Base-by-base conservation (phyloP, 2,797 vertebrate genomes). In the Cossypha dichroa region DNA sequence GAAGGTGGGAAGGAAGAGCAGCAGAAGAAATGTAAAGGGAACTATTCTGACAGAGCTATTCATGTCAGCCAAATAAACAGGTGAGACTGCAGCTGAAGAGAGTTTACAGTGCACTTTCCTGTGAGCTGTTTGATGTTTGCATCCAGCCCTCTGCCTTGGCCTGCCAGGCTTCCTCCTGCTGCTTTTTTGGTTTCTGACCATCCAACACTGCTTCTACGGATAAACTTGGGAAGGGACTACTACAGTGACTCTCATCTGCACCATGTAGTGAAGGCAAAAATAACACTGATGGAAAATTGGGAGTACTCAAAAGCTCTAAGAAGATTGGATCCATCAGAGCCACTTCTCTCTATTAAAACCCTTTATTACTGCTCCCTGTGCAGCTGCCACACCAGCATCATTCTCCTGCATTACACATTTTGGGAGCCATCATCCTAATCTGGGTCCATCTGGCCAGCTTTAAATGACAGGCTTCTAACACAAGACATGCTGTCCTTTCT, bases 301-400 rank as follows among this genome's bases (percentile, higher is more conserved):
- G 64, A 83, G 55, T 26, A 66, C 56, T 26, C n/a, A 64, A 83
- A 60, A 91, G 70, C 85, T 60, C 69, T 75, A 72, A 78, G 56
- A 49, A 2, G 4, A 64, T 41, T 28, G 22, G n/a, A 63, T 54
- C 51, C 64, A 69, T 34, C 13, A 16, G 9, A 81, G 18, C 9
- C 70, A 19, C 40, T 72, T 48, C 33, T 76, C 31, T 67, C 73
- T 33, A 25, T 22, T 58, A 82, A 60, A 40, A 1, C 19, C 60
- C 41, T 69, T 55, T 15, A 64, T 59, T 28, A 6, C 41, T 12
- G 64, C 4, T 80, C 64, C 64, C 77, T 29, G 80, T 0, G 5
- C 73, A 86, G 83, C 60, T 86, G 88, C 83, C 2, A 0, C 2
- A 0, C 3, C 41, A 77, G 79, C 6, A 1, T 85, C 77, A 55